These are phyloP conservation scores for Aeoliscus strigatus DNA, from an alignment of 2,797 vertebrate species.

Conservation along the genomic window DNA sequence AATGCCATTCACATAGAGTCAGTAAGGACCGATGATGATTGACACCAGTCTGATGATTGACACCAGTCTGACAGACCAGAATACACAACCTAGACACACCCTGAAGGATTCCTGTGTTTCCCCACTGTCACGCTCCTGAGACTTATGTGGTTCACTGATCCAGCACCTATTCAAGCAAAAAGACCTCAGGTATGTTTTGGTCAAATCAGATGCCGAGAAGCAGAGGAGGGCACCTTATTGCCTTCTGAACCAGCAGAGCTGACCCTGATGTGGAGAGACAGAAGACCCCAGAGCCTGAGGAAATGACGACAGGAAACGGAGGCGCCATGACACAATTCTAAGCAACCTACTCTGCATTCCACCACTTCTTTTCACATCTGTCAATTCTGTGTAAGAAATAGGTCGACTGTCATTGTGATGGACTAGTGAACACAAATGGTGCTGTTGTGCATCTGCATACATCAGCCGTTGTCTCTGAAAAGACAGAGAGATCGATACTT, in stretches of 20 bases:
- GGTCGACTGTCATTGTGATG: background rate
- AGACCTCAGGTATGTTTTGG: slow-evolving; percentile 6
- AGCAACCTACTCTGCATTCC: slow-evolving; percentile 22
- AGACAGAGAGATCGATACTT: too few species aligned
- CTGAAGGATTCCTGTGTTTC: slow-evolving; percentile 9
- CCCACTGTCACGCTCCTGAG: slow-evolving; percentile 19
- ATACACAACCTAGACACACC: slow-evolving; percentile 13
- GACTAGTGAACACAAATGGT: too few species aligned
- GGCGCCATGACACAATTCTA: slow-evolving; percentile 42
- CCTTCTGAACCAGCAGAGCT: slow-evolving; percentile 21
- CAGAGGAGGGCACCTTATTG: slow-evolving; percentile 25
- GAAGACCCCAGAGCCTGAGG: slow-evolving; percentile 43
- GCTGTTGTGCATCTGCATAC: too few species aligned
- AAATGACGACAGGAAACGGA: slow-evolving; percentile 38
- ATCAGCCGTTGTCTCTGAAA: too few species aligned
- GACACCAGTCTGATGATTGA: too few species aligned
- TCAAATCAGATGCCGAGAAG: slow-evolving; percentile 21
- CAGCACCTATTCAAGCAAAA: slow-evolving; percentile 23
- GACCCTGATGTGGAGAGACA: slow-evolving; percentile 52
- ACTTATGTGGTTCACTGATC: slow-evolving; percentile 36
- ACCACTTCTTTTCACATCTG: slow-evolving; percentile 12
- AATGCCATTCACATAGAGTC: too few species aligned
- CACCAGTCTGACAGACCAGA: slow-evolving; percentile 6
- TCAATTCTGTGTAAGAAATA: slow-evolving; percentile 10
- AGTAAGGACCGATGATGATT: too few species aligned